Percentiles rank a stretch among this genome's conserved stretches.
phyloP scores from a whole-genome alignment of 2,797 vertebrate genomes.

The Scarus forsteni region DNA sequence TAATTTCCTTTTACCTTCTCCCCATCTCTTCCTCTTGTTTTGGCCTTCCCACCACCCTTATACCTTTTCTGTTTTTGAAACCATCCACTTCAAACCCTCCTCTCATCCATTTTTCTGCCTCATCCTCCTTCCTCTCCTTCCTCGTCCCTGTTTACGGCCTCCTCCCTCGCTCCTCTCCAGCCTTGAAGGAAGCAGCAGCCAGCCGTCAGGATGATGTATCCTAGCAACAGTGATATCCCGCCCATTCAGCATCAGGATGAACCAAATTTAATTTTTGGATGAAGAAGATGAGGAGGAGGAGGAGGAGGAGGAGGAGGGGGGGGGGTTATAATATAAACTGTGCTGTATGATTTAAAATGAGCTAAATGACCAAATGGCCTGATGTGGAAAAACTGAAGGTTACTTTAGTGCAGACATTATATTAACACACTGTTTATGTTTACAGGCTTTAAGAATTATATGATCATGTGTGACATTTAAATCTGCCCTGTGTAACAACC shows the following conservation, averaged over 20 bases:
- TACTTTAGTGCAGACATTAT: too few relatives aligned
- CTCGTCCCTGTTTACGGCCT: constrained; percentile 4
- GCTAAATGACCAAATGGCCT: too few relatives aligned
- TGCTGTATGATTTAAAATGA: not conserved
- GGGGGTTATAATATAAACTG: not conserved
- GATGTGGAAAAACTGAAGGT: too few relatives aligned
- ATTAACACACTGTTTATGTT: too few relatives aligned
- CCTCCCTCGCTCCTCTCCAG: constrained; percentile 23
- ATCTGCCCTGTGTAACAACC: too few relatives aligned
- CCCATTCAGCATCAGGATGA: constrained; percentile 48
- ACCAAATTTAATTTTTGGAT: constrained; percentile 48
- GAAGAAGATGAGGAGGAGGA: constrained; percentile 2
- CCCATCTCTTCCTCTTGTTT: not conserved
- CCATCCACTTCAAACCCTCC: too few relatives aligned
- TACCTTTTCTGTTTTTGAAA: too few relatives aligned
- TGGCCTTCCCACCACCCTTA: not conserved
- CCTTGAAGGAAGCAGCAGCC: constrained; percentile 34
- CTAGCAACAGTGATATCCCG: constrained; percentile 70
- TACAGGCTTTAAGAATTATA: too few relatives aligned
- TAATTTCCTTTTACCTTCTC: too few relatives aligned
- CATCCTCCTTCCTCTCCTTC: not conserved
- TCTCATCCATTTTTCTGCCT: not conserved
- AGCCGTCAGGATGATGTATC: constrained; percentile 56
- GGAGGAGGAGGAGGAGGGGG: constrained; percentile 11
- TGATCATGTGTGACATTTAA: too few relatives aligned